Evolutionary conservation across 23 tunicate genomes (phyloP).

Genomic region (Clavelina lepadiformis): DNA sequence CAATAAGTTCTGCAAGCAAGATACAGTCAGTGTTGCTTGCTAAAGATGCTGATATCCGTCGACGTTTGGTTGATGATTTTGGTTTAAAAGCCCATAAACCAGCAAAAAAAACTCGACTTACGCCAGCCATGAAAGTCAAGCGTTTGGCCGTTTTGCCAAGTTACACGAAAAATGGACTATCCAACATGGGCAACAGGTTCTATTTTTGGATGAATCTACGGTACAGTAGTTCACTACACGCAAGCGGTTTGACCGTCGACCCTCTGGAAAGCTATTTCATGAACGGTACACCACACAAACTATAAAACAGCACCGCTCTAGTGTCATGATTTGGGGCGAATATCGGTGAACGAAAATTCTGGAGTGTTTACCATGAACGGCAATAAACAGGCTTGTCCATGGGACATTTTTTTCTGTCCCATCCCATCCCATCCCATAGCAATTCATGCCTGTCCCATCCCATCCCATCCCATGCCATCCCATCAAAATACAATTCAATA

Average conservation of each 20-base stretch:
- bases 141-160: not conserved
- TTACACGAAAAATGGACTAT: not conserved
- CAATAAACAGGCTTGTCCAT: no score
- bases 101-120: not conserved
- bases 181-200: not conserved
- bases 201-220: constrained; percentile 1
- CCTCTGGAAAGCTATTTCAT: no score
- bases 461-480: no score
- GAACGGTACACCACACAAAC: not conserved
- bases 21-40: constrained; percentile 1
- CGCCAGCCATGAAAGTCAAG: not conserved
- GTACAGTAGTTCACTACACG: constrained; percentile 2
- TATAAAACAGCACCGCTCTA: not conserved
- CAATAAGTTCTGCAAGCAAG: not conserved
- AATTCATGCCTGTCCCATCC: no score
- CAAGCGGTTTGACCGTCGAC: no score
- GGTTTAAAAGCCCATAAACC: not conserved
- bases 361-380: no score
- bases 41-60: not conserved
- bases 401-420: no score
- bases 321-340: not conserved
- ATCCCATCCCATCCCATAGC: no score
- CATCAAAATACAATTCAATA: no score
- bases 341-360: no score
- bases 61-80: constrained; percentile 1